Base-by-base conservation (phyloP, 2,797 vertebrate genomes). In the Sebastiscus tertius region DNA sequence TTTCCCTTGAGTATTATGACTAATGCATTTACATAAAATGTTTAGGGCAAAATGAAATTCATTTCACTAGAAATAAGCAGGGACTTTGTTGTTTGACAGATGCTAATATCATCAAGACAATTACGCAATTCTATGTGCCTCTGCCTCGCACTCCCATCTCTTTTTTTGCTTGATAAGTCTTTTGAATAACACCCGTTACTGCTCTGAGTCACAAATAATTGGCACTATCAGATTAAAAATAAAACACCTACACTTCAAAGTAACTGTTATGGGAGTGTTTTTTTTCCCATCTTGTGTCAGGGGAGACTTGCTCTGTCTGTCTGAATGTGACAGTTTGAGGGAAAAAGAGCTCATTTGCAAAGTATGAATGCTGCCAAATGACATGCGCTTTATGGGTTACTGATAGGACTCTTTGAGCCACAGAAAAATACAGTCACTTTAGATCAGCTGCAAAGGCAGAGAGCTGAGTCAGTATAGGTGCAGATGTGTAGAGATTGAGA, bases 181-280 rank as follows among this genome's bases (percentile, higher is more conserved):
- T 65, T 46, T 63, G 5, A 77, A 56, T 61, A 13, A 9, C 72
- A 70, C 14, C 9, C 3, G 3, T 36, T 66, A 34, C 24, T 52
- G 65, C 22, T 73, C 26, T 63, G 69, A 65, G 52, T 9, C 33
- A 75, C 33, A 74, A 46, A 60, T 82, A 79, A 76, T 20, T 69
- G 60, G 16, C 14, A 67, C 20, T 4, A 59, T 59, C 9, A n/a
- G 1, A 74, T 76, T 13, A 73, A 73, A 82, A 73, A 79, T 72
- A 52, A 72, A 80, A 79, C 54, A 63, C 18, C 20, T 55, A 39
- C 42, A 46, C 69, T 74, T 82, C 46, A 72, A 71, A 78, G 66
- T 26, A 27, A 31, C 6, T 16, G 16, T 24, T 39, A 52, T 60
- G n/a, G 36, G 27, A 46, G 22, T 20, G 14, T 49, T 18, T 22